phyloP scores from a whole-genome alignment of 2,888 invertebrate genomes.

The Theristus sp. region DNA sequence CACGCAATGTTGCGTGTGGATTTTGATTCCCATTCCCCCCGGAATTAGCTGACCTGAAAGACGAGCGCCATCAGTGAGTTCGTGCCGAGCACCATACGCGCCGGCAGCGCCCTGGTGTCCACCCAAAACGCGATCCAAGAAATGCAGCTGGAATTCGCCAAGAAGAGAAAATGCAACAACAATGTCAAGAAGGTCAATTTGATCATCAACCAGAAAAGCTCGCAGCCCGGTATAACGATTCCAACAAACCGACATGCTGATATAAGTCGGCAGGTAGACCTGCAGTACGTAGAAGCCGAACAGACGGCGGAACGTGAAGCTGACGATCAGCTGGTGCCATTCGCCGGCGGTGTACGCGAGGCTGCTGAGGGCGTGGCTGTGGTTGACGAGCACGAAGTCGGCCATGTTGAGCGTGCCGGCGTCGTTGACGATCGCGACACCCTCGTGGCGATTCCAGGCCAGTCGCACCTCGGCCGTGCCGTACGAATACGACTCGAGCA shows the following conservation, averaged over 20 bases:
- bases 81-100: neutral
- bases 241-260: neutral
- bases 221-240: too few relatives aligned
- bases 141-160: too few relatives aligned
- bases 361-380: neutral
- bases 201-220: too few relatives aligned
- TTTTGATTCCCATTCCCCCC: neutral
- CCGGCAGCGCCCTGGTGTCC: neutral
- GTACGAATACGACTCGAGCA: constrained; percentile 25
- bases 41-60: neutral
- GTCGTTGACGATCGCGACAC: neutral
- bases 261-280: constrained; percentile 3
- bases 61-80: neutral
- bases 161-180: neutral
- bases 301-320: neutral
- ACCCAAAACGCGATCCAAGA: constrained; percentile 4
- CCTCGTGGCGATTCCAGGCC: neutral
- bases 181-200: neutral
- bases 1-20: neutral
- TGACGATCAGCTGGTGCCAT: constrained; percentile 1
- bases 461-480: constrained; percentile 20
- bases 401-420: neutral
- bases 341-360: neutral
- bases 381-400: neutral
- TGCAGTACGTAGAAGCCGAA: constrained; percentile 3